phyloP scores from a whole-genome alignment of 2,888 invertebrate genomes.

The Flabesymbios commensalis region DNA sequence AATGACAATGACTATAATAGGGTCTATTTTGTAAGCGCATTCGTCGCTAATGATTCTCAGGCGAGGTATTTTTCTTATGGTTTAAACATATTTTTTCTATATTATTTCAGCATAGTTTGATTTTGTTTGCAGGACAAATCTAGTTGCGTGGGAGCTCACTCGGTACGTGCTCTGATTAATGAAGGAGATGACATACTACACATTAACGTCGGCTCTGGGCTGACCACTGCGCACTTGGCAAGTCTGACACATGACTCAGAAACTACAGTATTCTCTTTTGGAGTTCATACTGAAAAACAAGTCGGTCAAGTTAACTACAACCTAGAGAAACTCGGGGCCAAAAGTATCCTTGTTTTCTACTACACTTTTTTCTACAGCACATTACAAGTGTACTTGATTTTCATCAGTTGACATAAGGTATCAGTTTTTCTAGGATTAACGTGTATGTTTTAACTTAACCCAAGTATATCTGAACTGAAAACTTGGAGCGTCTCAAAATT shows the following conservation, averaged over 20 bases:
- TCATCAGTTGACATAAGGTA: too few relatives aligned
- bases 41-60: too few relatives aligned
- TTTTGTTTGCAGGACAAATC: slow-evolving; percentile 52
- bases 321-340: slow-evolving; percentile 48
- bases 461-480: too few relatives aligned
- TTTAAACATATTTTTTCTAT: not conserved
- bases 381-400: not conserved
- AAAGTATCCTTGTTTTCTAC: slow-evolving; percentile 33
- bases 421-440: too few relatives aligned
- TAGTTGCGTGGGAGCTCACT: slow-evolving; percentile 54
- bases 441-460: too few relatives aligned
- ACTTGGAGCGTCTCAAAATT: too few relatives aligned
- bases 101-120: not conserved
- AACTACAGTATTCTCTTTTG: slow-evolving; percentile 47
- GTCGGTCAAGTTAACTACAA: slow-evolving; percentile 36
- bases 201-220: slow-evolving; percentile 52
- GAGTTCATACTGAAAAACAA: slow-evolving; percentile 37
- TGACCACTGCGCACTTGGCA: slow-evolving; percentile 53
- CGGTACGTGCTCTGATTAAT: slow-evolving; percentile 49
- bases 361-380: not conserved
- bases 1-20: too few relatives aligned
- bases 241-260: slow-evolving; percentile 45
- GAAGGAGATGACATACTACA: slow-evolving; percentile 57
- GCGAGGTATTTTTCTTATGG: too few relatives aligned
- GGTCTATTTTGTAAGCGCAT: not conserved